phyloP scores from a whole-genome alignment of 2,888 invertebrate species.

The Cenopis cana region DNA sequence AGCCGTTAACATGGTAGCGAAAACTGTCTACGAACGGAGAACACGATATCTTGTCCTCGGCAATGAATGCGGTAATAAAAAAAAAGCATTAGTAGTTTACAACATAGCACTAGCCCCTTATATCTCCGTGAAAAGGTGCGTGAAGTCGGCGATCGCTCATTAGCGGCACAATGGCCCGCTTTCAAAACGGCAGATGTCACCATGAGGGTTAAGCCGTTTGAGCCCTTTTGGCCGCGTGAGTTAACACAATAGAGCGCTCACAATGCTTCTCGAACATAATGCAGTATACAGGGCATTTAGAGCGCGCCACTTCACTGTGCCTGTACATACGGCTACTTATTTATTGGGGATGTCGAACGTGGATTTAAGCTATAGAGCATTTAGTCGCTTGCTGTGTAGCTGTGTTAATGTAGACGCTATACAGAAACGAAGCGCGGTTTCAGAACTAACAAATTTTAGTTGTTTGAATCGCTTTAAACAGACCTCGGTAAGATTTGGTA shows the following conservation, averaged over 20 bases:
- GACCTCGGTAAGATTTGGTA: no score
- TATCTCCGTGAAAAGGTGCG: constrained; percentile 55
- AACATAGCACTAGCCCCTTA: constrained; percentile 20
- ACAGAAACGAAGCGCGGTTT: neutral
- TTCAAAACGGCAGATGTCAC: constrained; percentile 5
- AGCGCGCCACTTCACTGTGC: constrained; percentile 12
- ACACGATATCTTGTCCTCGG: no score
- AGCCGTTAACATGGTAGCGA: no score
- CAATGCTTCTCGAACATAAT: constrained; percentile 36
- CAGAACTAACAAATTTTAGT: no score
- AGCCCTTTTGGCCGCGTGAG: neutral
- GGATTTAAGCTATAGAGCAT: neutral
- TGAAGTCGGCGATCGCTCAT: constrained; percentile 75
- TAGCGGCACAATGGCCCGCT: constrained; percentile 68
- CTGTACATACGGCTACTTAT: constrained; percentile 27
- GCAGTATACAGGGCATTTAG: constrained; percentile 31
- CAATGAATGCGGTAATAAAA: no score
- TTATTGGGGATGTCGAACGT: constrained; percentile 1
- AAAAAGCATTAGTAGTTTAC: neutral
- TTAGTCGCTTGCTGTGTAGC: neutral
- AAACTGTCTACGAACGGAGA: no score
- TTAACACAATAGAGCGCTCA: constrained; percentile 31
- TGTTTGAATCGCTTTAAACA: no score
- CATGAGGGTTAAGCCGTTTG: neutral
- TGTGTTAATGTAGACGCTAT: neutral